Base-by-base conservation (phyloP, 2,113 vertebrate genomes). In the Pica pica region DNA sequence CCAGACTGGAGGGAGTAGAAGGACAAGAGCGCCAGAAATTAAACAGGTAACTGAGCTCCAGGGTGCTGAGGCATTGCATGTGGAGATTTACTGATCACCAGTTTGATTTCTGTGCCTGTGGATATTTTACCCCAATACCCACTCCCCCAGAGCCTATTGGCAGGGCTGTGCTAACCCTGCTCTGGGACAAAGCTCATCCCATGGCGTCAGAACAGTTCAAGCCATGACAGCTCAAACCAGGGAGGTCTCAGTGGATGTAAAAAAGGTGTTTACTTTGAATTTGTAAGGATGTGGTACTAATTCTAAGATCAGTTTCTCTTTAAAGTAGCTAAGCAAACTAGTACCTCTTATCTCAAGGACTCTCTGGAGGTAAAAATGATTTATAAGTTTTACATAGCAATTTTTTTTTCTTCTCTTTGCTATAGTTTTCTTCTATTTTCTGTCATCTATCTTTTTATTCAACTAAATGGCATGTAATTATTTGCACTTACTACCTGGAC, bases 401-500 rank as follows among this genome's bases (percentile, higher is more conserved):
- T 13, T 75, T 81, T 60, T 81, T 91, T 60, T 44, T 4, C 13
- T 42, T 59, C 39, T 60, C 47, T 89, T 78, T 76, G 11, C 39
- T 79, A 33, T 42, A 71, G 52, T 65, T 56, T 82, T 65, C 44
- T 63, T 30, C 35, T 90, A 56, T 93, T 93, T 95, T 87, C 70
- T 90, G 64, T 63, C 83, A 87, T 94, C 74, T 89, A 52, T 78
- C 63, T 96, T 94, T 89, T 84, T 79, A 82, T 91, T 85, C 78
- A 91, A 24, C 56, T 89, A 91, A 96, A 91, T 82, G 69, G 33
- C 84, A 77, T 64, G 49, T 57, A 95, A 94, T 94, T 94, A 95
- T 90, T 96, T 93, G 69, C 59, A 87, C 78, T 94, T 91, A 87
- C 60, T 79, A 73, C 49, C 31, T 70, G 53, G 49, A 93, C 90